A percentile compares a stretch with the other conserved stretches of the same genome.
phyloP scores from a whole-genome alignment of 30 jellyfish, hydroid and myxozoan genomes.

The Turritopsis rubra region DNA sequence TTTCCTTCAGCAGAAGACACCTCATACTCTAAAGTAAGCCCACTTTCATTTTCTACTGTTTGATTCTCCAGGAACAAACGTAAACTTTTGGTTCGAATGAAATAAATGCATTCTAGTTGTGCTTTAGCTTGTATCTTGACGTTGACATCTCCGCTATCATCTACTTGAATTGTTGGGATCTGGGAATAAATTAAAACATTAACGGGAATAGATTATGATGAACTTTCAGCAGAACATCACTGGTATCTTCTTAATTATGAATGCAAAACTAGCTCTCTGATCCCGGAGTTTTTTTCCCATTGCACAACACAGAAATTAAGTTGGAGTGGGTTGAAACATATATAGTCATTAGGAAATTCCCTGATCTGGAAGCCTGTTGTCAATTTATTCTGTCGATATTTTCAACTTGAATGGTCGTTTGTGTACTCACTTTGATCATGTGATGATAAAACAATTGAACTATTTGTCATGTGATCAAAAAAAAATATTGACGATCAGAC shows the following conservation, averaged over 20 bases:
- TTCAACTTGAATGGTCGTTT: too few relatives aligned
- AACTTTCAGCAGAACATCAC: neutral
- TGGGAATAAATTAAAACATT: slow-evolving; percentile 17
- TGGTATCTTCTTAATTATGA: neutral
- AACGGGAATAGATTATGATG: neutral
- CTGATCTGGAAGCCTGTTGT: too few relatives aligned
- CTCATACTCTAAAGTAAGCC: slow-evolving; percentile 25
- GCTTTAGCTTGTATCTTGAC: slow-evolving; percentile 29
- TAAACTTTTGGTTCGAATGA: slow-evolving; percentile 39
- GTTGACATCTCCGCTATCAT: slow-evolving; percentile 43
- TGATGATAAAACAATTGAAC: too few relatives aligned
- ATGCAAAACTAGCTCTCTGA: neutral
- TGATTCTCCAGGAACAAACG: slow-evolving; percentile 9
- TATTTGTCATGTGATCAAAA: too few relatives aligned
- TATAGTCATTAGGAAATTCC: too few relatives aligned
- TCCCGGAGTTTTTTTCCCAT: too few relatives aligned
- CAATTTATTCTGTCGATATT: too few relatives aligned
- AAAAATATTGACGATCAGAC: too few relatives aligned
- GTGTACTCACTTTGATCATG: too few relatives aligned
- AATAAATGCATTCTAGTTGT: slow-evolving; percentile 54
- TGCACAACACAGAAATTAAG: too few relatives aligned
- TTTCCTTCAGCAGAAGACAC: slow-evolving; percentile 23
- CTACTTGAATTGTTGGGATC: slow-evolving; percentile 74
- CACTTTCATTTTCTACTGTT: slow-evolving; percentile 23
- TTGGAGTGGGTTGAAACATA: too few relatives aligned